Evolutionary conservation across 2,113 vertebrate species (phyloP), one percentile per base, ranked within the genome.

Genomic region (Oncorhynchus kisutch): DNA sequence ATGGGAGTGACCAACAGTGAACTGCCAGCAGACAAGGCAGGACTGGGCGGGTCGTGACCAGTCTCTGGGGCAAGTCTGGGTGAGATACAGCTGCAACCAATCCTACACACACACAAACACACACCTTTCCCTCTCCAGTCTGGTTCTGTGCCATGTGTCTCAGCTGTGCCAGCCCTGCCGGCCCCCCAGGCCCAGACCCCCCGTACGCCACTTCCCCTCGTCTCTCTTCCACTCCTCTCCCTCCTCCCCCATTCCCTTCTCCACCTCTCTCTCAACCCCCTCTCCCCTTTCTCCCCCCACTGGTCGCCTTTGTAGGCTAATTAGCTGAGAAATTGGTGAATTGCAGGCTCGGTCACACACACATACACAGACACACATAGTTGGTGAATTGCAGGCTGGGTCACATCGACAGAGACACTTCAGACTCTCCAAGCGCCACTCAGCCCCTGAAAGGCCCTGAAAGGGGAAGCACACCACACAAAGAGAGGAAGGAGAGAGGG

Each of bases 281-380:
- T 79, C 85, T 76, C 77, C 84, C 82, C 90, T 85, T 86, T 86
- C 77, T 48, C 79, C 31, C 48, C 39, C 89, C 81, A 82, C 85
- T 85, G 82, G 72, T 88, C 84, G 88, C 90, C 91, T 93, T 92
- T 93, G 92, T 93, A 87, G 88, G 89, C 91, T 94, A 94, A 94
- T 94, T 94, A 93, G 91, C 89, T 84, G 90, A 91, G 91, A 94
- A 94, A 93, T 94, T 93, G 93, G 93, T 93, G 92, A 94, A 93
- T 94, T 94, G 92, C 91, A 90, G 92, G 92, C 91, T 93, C 86
- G 60, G 89, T 88, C 91, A 93, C 92, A 91, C 87, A 87, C 87
- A 82, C 77, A 79, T 73, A 64, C 72, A 69, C 85, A 77, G 80
- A 87, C 84, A 73, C 72, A 64, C 60, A 64, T 60, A 64, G 57